phyloP scores from a whole-genome alignment of 2,113 vertebrate species.

The Chionis minor region DNA sequence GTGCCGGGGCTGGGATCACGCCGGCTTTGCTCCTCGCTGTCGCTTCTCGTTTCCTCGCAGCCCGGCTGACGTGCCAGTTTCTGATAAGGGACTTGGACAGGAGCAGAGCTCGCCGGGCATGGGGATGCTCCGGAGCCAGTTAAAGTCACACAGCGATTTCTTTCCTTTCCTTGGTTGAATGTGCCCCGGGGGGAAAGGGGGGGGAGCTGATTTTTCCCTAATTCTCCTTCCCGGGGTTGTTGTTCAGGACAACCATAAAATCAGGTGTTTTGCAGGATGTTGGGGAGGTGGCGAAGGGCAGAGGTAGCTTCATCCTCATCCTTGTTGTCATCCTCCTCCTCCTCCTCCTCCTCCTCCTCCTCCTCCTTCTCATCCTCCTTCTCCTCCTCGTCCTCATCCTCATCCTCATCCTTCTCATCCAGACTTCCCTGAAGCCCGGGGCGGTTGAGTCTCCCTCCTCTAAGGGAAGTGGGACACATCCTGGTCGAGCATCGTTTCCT shows the following conservation, averaged over 20 bases:
- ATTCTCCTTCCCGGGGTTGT: neutral
- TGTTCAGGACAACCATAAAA: neutral
- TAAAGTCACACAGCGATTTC: neutral
- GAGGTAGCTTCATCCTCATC: neutral
- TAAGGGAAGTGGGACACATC: neutral
- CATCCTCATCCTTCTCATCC: neutral
- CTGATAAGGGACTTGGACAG: neutral
- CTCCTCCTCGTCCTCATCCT: too few relatives aligned
- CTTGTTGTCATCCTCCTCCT: too few relatives aligned
- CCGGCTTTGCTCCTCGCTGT: slow-evolving; percentile 45
- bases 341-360: too few relatives aligned
- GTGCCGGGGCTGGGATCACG: neutral
- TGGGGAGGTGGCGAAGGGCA: neutral
- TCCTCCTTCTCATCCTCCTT: too few relatives aligned
- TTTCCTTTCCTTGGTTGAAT: neutral
- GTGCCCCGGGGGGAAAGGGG: too few relatives aligned
- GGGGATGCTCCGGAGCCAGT: neutral
- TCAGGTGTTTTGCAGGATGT: neutral
- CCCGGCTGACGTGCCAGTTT: neutral
- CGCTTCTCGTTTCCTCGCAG: slow-evolving; percentile 21
- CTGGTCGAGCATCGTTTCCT: neutral
- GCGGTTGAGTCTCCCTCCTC: neutral
- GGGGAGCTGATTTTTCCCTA: neutral
- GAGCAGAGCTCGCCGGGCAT: neutral
- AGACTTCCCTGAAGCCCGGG: neutral